Evolutionary conservation across 1,140 invertebrate genomes (phyloP).

Genomic region (Cephus cinctus): DNA sequence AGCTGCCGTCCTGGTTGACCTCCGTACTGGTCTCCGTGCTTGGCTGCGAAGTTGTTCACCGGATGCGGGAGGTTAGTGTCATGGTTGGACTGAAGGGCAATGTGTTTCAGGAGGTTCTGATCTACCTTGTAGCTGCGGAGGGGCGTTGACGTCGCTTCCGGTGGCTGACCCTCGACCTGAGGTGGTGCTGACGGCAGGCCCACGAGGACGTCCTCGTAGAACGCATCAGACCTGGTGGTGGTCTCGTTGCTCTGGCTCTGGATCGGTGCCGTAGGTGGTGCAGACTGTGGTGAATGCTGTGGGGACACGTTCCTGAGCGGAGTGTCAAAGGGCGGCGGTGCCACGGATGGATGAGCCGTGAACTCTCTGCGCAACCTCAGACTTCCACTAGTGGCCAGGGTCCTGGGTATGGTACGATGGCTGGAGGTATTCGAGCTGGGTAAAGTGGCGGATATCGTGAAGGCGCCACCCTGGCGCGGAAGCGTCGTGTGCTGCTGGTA

Average conservation of each 20-base stretch:
- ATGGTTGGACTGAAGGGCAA: too few species aligned
- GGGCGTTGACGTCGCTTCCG: slow-evolving; percentile 2
- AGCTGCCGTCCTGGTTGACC: slow-evolving; percentile 50
- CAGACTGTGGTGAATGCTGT: slow-evolving; percentile 30
- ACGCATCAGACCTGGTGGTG: slow-evolving; percentile 9
- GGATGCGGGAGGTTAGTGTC: too few species aligned
- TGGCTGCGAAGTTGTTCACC: slow-evolving; percentile 43
- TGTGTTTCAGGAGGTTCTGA: too few species aligned
- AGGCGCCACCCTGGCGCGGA: slow-evolving; percentile 43
- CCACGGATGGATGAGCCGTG: slow-evolving; percentile 33
- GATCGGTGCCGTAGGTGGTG: slow-evolving; percentile 28
- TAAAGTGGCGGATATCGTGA: slow-evolving; percentile 50
- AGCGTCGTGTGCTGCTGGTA: slow-evolving; percentile 48
- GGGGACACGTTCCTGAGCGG: slow-evolving; percentile 30
- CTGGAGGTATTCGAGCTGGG: slow-evolving; percentile 38
- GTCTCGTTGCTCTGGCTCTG: slow-evolving; percentile 20
- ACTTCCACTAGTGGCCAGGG: slow-evolving; percentile 47
- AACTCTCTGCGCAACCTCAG: slow-evolving; percentile 36
- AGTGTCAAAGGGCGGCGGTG: slow-evolving; percentile 31
- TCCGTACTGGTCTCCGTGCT: slow-evolving; percentile 42
- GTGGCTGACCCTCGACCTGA: slow-evolving; percentile 12
- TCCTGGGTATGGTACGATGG: slow-evolving; percentile 57
- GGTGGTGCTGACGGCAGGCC: slow-evolving; percentile 14
- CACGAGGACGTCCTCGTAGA: slow-evolving; percentile 22
- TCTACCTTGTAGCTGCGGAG: slow-evolving; percentile 9